phyloP scores from a whole-genome alignment of 1,140 invertebrate species.

The Papilio glaucus region DNA sequence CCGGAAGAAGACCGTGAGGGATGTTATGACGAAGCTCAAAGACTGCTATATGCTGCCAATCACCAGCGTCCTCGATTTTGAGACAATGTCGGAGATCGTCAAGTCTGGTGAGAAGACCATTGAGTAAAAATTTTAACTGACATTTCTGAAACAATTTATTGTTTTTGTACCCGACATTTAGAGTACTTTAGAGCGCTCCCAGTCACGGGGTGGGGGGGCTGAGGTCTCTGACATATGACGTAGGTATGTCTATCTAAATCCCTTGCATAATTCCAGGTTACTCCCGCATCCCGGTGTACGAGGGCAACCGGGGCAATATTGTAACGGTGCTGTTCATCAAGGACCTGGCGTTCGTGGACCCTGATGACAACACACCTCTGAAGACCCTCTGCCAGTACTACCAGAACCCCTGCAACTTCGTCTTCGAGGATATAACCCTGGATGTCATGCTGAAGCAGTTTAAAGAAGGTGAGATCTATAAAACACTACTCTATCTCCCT shows the following conservation, averaged over 20 bases:
- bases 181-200: too few relatives aligned
- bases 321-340: slow-evolving; percentile 98
- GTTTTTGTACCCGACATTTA: too few relatives aligned
- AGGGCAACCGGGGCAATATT: slow-evolving; percentile 92
- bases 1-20: slow-evolving; percentile 94
- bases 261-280: slow-evolving; percentile 87
- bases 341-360: slow-evolving; percentile 98
- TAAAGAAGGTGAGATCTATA: slow-evolving; percentile 90
- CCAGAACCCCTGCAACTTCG: slow-evolving; percentile 97
- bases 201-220: too few relatives aligned
- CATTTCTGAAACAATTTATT: too few relatives aligned
- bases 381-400: slow-evolving; percentile 98
- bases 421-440: slow-evolving; percentile 97
- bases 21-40: slow-evolving; percentile 98
- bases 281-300: slow-evolving; percentile 97
- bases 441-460: slow-evolving; percentile 98
- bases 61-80: slow-evolving; percentile 95
- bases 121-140: too few relatives aligned
- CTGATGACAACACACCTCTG: slow-evolving; percentile 97
- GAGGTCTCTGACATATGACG: too few relatives aligned
- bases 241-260: too few relatives aligned
- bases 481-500: too few relatives aligned
- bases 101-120: slow-evolving; percentile 89
- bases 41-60: slow-evolving; percentile 97
- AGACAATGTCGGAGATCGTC: slow-evolving; percentile 98